phyloP scores from a whole-genome alignment of 2,797 vertebrate genomes.

The Diglossa cyanea region DNA sequence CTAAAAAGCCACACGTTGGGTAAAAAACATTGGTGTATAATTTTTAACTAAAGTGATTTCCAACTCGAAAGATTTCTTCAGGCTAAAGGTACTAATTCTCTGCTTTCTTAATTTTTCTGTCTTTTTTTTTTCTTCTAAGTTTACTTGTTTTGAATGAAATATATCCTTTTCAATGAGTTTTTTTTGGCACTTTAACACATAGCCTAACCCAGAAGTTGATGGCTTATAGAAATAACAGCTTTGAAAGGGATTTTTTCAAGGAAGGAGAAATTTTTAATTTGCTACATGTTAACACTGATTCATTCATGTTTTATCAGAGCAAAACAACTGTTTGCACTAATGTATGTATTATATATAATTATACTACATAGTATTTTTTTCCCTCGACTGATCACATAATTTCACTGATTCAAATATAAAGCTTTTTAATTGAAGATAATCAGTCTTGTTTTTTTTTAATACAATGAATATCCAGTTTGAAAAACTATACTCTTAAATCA shows the following conservation, averaged over 20 bases:
- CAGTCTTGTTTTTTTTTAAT: neutral
- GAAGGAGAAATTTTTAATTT: neutral
- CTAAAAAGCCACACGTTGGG: neutral
- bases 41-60: neutral
- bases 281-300: neutral
- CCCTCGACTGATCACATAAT: neutral
- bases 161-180: neutral
- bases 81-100: neutral
- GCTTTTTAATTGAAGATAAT: neutral
- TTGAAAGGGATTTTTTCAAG: neutral
- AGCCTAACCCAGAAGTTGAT: neutral
- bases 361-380: neutral
- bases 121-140: neutral
- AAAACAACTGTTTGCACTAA: neutral
- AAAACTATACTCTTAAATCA: neutral
- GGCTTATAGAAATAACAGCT: conserved; percentile 9
- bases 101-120: neutral
- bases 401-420: neutral
- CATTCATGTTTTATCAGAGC: neutral
- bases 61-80: neutral
- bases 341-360: neutral
- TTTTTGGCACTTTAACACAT: conserved; percentile 17
- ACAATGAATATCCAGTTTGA: neutral
- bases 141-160: conserved; percentile 11
- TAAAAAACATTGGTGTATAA: neutral